Evolutionary conservation across 2,797 vertebrate species (phyloP).

Genomic region (Hapalemur alaotrensis): DNA sequence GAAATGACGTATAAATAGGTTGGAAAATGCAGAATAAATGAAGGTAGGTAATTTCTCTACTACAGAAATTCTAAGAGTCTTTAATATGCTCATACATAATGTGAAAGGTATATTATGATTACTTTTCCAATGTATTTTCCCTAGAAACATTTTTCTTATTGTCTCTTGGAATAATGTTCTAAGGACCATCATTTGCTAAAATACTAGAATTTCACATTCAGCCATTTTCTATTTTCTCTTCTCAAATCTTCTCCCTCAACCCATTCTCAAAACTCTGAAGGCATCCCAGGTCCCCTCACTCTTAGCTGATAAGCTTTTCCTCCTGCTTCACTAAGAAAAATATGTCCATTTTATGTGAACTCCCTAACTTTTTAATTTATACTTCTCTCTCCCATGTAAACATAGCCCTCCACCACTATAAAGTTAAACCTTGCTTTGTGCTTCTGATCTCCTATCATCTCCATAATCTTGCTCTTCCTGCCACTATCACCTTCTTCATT

Average conservation of each 20-base stretch:
- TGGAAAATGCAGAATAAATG: conserved; percentile 19
- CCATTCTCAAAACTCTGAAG: not conserved
- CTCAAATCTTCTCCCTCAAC: not conserved
- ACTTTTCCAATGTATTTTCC: conserved; percentile 4
- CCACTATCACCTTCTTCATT: not conserved
- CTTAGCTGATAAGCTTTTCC: not conserved
- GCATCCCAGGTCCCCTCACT: not conserved
- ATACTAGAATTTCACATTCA: conserved; percentile 22
- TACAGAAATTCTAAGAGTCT: conserved; percentile 2
- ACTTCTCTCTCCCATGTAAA: not conserved
- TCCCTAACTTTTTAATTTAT: not conserved
- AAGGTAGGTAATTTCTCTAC: conserved; percentile 17
- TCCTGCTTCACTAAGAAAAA: not conserved
- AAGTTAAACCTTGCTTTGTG: not conserved
- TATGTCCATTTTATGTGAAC: not conserved
- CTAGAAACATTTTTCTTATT: conserved; percentile 49
- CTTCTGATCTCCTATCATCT: not conserved
- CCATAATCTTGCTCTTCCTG: not conserved
- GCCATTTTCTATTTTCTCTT: conserved; percentile 40
- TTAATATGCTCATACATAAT: conserved; percentile 43
- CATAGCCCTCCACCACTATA: not conserved
- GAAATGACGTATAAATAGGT: conserved; percentile 5
- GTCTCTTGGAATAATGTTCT: conserved; percentile 45
- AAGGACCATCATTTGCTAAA: conserved; percentile 19
- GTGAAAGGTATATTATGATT: conserved; percentile 21